A percentile compares a stretch with the other conserved stretches of the same genome.
phyloP scores from a whole-genome alignment of 2,113 vertebrate genomes.

The Pteruthius melanotis region DNA sequence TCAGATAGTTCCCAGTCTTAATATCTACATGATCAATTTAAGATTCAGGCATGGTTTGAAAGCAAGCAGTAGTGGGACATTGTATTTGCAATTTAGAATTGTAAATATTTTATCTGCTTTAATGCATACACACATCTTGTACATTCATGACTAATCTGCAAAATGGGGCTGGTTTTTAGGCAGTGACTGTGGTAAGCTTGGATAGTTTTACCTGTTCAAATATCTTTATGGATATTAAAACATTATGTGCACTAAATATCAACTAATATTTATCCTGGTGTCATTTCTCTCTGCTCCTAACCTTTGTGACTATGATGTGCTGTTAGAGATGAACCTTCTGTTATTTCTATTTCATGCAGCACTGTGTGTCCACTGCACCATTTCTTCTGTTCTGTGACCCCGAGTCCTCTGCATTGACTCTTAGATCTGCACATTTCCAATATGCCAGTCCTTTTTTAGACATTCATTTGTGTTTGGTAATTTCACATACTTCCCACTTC shows the following conservation, averaged over 20 bases:
- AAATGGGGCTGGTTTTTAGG: background rate
- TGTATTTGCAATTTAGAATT: slow-evolving; percentile 36
- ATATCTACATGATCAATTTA: background rate
- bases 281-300: background rate
- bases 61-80: background rate
- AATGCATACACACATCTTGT: background rate
- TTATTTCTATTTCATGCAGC: background rate
- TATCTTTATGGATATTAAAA: background rate
- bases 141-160: slow-evolving; percentile 13
- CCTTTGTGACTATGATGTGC: background rate
- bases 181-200: background rate
- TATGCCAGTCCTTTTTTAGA: background rate
- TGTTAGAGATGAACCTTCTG: background rate
- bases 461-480: background rate
- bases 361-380: background rate
- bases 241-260: background rate
- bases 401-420: background rate
- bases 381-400: background rate
- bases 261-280: background rate
- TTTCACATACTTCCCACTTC: background rate
- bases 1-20: background rate
- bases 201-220: slow-evolving; percentile 24
- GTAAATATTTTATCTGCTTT: slow-evolving; percentile 61
- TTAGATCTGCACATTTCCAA: background rate
- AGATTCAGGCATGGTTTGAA: slow-evolving; percentile 5